Conservation (phyloP, 1,140 invertebrate genomes). For the Pseudomyrmex dendroicus region DNA sequence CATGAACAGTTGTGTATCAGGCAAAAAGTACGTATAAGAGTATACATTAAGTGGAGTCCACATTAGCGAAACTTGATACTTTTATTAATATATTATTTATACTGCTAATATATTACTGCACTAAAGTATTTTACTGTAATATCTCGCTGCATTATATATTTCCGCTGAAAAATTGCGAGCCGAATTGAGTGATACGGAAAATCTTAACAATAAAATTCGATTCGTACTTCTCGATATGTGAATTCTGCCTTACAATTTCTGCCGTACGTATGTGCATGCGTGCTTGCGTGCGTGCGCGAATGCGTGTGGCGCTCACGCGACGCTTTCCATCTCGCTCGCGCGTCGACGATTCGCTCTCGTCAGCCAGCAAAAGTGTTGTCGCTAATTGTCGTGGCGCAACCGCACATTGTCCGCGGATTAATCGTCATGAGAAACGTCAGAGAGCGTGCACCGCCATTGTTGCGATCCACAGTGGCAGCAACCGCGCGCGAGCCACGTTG, state of each 20-base stretch:
- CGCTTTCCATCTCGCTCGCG: constrained; percentile 35
- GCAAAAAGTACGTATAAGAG: neutral
- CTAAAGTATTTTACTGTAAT: too few species aligned
- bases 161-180: too few species aligned
- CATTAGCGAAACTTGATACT: too few species aligned
- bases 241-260: too few species aligned
- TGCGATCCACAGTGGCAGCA: constrained; percentile 29
- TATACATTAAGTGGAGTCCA: too few species aligned
- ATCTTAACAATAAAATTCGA: too few species aligned
- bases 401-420: constrained; percentile 78
- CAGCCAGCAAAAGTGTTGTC: constrained; percentile 77
- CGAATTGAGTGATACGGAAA: too few species aligned
- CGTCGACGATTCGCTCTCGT: constrained; percentile 21
- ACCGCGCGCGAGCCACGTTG: constrained; percentile 55
- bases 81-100: too few species aligned
- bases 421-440: constrained; percentile 79
- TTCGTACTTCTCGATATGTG: too few species aligned
- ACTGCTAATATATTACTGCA: too few species aligned
- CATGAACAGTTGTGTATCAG: neutral
- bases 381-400: constrained; percentile 81
- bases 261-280: constrained; percentile 6
- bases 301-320: constrained; percentile 68
- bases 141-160: too few species aligned
- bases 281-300: constrained; percentile 10
- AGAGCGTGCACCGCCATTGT: constrained; percentile 63